Evolutionary conservation across 1,140 invertebrate genomes (phyloP).

Genomic region (Ips typographus): DNA sequence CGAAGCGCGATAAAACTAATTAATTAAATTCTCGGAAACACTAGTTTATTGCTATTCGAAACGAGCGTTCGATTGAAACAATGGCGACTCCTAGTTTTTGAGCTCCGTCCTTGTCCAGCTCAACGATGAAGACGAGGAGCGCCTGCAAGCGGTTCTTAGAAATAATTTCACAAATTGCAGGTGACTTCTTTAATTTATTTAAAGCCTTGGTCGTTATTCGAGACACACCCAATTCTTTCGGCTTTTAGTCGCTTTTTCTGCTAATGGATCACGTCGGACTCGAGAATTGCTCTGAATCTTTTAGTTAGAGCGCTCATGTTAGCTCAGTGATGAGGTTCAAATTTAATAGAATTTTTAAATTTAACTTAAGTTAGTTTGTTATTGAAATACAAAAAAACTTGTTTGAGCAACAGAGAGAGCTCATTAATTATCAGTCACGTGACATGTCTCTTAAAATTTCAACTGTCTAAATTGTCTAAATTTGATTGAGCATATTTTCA

Average conservation of each 20-base stretch:
- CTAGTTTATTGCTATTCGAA: slow-evolving; percentile 5
- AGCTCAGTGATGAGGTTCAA: neutral
- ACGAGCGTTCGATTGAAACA: slow-evolving; percentile 12
- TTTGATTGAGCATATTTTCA: no score
- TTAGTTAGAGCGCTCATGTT: slow-evolving; percentile 5
- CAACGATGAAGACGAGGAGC: neutral
- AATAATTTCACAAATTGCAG: slow-evolving; percentile 51
- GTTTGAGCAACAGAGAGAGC: no score
- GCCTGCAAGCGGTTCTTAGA: slow-evolving; percentile 39
- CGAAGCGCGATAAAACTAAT: slow-evolving; percentile 36
- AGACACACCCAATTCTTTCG: slow-evolving; percentile 26
- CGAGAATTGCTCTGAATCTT: slow-evolving; percentile 11
- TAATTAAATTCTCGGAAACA: slow-evolving; percentile 40
- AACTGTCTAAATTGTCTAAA: no score
- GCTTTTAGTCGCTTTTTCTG: slow-evolving; percentile 27
- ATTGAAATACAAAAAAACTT: no score
- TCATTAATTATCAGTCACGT: no score
- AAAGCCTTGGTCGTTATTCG: slow-evolving; percentile 18
- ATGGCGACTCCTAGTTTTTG: slow-evolving; percentile 11
- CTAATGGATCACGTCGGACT: slow-evolving; percentile 23
- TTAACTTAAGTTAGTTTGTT: no score
- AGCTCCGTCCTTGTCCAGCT: neutral
- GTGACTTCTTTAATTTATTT: slow-evolving; percentile 45
- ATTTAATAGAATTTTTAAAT: no score
- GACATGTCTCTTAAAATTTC: no score